Evolutionary conservation across 2,888 invertebrate genomes (phyloP).

Genomic region (Eurytoma adleriae): DNA sequence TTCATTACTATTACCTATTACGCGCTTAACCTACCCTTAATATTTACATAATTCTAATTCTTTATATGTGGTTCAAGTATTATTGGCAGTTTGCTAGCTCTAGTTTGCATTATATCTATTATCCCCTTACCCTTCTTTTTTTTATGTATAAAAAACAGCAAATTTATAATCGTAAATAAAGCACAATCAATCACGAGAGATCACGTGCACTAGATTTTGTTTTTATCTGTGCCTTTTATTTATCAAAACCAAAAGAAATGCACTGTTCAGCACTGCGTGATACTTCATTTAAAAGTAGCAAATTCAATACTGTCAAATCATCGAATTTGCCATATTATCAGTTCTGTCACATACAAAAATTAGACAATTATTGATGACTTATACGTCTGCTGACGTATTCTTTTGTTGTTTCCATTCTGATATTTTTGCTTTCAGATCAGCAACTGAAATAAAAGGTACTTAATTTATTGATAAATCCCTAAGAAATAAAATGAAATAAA

Average conservation of each 20-base stretch:
- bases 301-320: slow-evolving; percentile 53
- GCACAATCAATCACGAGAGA: slow-evolving; percentile 70
- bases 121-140: slow-evolving; percentile 57
- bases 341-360: slow-evolving; percentile 31
- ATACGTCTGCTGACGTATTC: slow-evolving; percentile 70
- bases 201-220: slow-evolving; percentile 69
- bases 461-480: not conserved
- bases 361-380: slow-evolving; percentile 16
- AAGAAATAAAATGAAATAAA: slow-evolving; percentile 14
- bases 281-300: slow-evolving; percentile 42
- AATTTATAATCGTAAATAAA: slow-evolving; percentile 72
- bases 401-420: slow-evolving; percentile 91
- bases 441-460: slow-evolving; percentile 78
- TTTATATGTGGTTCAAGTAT: slow-evolving; percentile 64
- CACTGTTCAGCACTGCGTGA: slow-evolving; percentile 58
- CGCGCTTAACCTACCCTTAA: slow-evolving; percentile 58
- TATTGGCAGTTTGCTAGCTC: slow-evolving; percentile 74
- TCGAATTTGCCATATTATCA: slow-evolving; percentile 37
- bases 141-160: slow-evolving; percentile 71
- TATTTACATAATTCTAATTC: slow-evolving; percentile 68
- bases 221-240: slow-evolving; percentile 53
- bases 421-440: slow-evolving; percentile 91
- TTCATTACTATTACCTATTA: slow-evolving; percentile 48
- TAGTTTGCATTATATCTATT: slow-evolving; percentile 64
- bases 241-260: slow-evolving; percentile 58